A percentile compares a stretch with the other conserved stretches of the same genome.
Conservation (phyloP, 2,888 invertebrate species). For the Coleophora flavipennella region DNA sequence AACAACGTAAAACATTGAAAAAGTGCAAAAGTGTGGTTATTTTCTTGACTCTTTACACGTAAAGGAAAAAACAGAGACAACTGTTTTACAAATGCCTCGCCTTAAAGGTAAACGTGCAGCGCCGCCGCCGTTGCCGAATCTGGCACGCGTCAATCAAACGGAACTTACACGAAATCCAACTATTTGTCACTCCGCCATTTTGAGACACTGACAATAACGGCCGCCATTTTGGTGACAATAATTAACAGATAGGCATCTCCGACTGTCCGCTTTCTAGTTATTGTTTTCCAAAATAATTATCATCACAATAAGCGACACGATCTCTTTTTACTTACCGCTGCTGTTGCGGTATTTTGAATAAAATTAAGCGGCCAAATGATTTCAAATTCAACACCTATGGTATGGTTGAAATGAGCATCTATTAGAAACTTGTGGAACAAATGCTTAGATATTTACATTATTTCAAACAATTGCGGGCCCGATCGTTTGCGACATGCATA, state of each 20-base stretch:
- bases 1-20: too few relatives aligned
- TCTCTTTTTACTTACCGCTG: slow-evolving; percentile 66
- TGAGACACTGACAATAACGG: slow-evolving; percentile 56
- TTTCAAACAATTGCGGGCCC: slow-evolving; percentile 15
- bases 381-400: slow-evolving; percentile 44
- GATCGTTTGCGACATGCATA: slow-evolving; percentile 18
- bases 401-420: slow-evolving; percentile 43
- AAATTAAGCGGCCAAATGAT: slow-evolving; percentile 55
- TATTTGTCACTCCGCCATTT: slow-evolving; percentile 69
- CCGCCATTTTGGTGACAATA: slow-evolving; percentile 69
- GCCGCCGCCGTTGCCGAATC: slow-evolving; percentile 48
- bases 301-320: slow-evolving; percentile 66
- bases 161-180: slow-evolving; percentile 54
- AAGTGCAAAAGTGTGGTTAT: too few relatives aligned
- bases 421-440: slow-evolving; percentile 46
- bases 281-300: slow-evolving; percentile 71
- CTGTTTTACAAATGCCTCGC: too few relatives aligned
- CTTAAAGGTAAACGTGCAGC: slow-evolving; percentile 51
- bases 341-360: slow-evolving; percentile 65
- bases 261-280: slow-evolving; percentile 66
- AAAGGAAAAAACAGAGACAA: too few relatives aligned
- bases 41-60: too few relatives aligned
- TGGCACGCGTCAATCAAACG: slow-evolving; percentile 71
- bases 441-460: slow-evolving; percentile 28
- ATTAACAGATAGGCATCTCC: slow-evolving; percentile 68